Conservation (phyloP, 2,797 vertebrate species). For the Psittacula echo region DNA sequence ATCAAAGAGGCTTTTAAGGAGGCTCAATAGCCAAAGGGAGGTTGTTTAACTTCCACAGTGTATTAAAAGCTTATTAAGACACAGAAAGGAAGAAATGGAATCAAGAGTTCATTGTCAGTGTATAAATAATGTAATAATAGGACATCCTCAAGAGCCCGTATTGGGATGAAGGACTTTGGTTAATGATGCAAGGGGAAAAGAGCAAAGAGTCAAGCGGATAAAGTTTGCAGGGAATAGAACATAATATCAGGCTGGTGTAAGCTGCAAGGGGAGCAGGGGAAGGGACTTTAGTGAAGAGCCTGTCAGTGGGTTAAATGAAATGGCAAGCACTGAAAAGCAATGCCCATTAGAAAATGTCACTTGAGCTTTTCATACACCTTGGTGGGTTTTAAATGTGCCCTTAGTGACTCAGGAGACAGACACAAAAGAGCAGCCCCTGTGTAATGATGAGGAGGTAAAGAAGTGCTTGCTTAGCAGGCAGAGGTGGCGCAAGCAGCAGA, state of each 20-base stretch:
- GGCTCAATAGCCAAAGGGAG: neutral
- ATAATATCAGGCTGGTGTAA: neutral
- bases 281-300: neutral
- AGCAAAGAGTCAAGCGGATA: neutral
- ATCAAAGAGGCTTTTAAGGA: conserved; percentile 57
- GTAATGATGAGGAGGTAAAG: neutral
- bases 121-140: conserved; percentile 29
- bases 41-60: neutral
- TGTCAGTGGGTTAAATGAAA: neutral
- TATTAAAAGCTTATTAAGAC: conserved; percentile 45
- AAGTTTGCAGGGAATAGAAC: neutral
- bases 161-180: neutral
- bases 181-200: neutral
- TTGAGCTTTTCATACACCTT: neutral
- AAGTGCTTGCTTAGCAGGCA: neutral
- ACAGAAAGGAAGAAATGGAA: conserved; percentile 13
- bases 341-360: neutral
- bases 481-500: fast-evolving
- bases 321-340: neutral
- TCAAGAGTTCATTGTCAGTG: neutral
- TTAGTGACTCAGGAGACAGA: neutral
- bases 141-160: neutral
- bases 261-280: neutral
- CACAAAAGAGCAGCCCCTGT: neutral
- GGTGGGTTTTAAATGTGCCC: neutral